phyloP scores from a whole-genome alignment of 2,888 invertebrate species.

The Dynastes hyllus region DNA sequence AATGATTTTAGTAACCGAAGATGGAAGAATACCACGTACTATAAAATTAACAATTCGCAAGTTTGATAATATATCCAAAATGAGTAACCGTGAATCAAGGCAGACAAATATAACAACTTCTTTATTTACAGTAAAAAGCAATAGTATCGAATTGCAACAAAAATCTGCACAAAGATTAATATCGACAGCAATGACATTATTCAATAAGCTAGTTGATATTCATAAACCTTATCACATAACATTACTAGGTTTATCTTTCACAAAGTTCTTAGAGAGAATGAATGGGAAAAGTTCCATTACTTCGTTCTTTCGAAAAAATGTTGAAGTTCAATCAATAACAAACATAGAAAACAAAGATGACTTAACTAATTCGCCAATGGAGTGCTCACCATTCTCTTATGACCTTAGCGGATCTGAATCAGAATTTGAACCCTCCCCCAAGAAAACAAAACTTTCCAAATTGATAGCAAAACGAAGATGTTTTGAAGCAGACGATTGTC shows the following conservation, averaged over 20 bases:
- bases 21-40: slow-evolving; percentile 85
- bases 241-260: slow-evolving; percentile 85
- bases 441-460: slow-evolving; percentile 76
- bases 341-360: slow-evolving; percentile 75
- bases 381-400: slow-evolving; percentile 62
- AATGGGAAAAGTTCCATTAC: slow-evolving; percentile 82
- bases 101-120: slow-evolving; percentile 83
- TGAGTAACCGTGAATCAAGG: slow-evolving; percentile 83
- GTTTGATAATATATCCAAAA: slow-evolving; percentile 79
- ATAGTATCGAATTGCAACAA: slow-evolving; percentile 70
- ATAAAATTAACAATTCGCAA: slow-evolving; percentile 84
- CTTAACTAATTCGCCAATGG: slow-evolving; percentile 54
- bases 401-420: slow-evolving; percentile 77
- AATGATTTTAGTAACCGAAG: slow-evolving; percentile 82
- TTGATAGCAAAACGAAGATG: slow-evolving; percentile 73
- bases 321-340: slow-evolving; percentile 85
- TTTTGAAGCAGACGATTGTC: slow-evolving; percentile 72
- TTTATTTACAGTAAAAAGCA: slow-evolving; percentile 71
- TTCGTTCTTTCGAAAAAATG: slow-evolving; percentile 83
- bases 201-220: slow-evolving; percentile 82
- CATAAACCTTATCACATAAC: slow-evolving; percentile 86
- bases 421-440: slow-evolving; percentile 85
- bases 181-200: slow-evolving; percentile 82
- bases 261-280: slow-evolving; percentile 85
- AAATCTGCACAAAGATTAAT: slow-evolving; percentile 79